phyloP scores from a whole-genome alignment of 2,113 vertebrate species.

The Cephalopterus ornatus region DNA sequence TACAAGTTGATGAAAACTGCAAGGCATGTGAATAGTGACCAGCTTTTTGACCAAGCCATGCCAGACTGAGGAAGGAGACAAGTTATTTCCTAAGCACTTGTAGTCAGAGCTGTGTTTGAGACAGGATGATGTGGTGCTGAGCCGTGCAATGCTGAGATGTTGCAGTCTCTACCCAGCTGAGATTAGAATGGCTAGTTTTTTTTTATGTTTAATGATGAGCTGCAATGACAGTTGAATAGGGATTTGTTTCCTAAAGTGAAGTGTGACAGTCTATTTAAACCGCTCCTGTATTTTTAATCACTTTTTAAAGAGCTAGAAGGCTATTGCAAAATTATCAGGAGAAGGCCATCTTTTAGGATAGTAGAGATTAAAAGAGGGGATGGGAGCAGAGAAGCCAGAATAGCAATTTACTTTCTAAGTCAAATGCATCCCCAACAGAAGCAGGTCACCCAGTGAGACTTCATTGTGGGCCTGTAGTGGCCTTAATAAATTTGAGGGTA shows the following conservation, averaged over 20 bases:
- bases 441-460: not conserved
- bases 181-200: not conserved
- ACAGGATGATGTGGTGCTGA: not conserved
- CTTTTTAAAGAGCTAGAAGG: not conserved
- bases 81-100: not conserved
- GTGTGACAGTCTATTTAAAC: not conserved
- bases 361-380: not conserved
- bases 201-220: not conserved
- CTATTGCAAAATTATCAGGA: not conserved
- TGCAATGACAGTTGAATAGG: not conserved
- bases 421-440: not conserved
- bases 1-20: not conserved
- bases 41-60: not conserved
- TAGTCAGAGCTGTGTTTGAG: not conserved
- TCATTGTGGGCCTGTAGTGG: not conserved
- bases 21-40: not conserved
- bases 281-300: not conserved
- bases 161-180: not conserved
- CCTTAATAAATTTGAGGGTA: not conserved
- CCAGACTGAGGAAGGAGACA: not conserved
- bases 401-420: not conserved
- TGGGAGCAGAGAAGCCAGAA: not conserved
- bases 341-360: not conserved
- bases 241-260: not conserved
- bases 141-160: not conserved